phyloP scores from a whole-genome alignment of 2,797 vertebrate genomes.

The Fistularia commersonii region DNA sequence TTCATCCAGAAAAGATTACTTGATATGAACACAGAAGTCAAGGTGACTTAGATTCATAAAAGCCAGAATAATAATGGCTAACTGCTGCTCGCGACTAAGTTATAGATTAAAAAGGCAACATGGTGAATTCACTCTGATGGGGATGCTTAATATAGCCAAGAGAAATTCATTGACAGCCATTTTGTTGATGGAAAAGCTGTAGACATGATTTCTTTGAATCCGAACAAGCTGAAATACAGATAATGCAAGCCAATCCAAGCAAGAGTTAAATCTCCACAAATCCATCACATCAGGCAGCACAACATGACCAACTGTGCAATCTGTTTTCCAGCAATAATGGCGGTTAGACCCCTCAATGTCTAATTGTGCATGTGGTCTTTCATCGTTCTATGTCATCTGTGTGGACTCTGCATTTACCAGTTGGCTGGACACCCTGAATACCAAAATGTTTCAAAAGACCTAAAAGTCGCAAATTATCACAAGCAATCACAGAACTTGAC shows the following conservation, averaged over 20 bases:
- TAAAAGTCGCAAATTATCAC: conserved; percentile 26
- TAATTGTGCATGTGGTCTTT: conserved; percentile 40
- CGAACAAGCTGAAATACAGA: conserved; percentile 12
- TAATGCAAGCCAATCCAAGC: conserved; percentile 7
- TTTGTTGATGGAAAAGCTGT: conserved; percentile 21
- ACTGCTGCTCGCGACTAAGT: conserved; percentile 34
- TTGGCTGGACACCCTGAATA: conserved; percentile 29
- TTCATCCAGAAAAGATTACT: conserved; percentile 27
- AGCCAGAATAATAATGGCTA: conserved; percentile 33
- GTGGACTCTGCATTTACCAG: conserved; percentile 22
- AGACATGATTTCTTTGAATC: conserved; percentile 23
- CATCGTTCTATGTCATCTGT: conserved; percentile 23
- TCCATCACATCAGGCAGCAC: conserved; percentile 17
- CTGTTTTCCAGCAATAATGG: conserved; percentile 26
- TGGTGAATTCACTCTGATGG: conserved; percentile 17
- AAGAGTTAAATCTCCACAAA: conserved; percentile 20
- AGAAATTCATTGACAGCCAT: conserved; percentile 26
- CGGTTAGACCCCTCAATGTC: conserved; percentile 25
- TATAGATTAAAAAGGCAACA: conserved; percentile 31
- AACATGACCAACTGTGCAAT: conserved; percentile 29
- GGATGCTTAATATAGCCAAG: conserved; percentile 26
- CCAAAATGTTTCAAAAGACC: conserved; percentile 35
- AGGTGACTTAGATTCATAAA: conserved; percentile 51
- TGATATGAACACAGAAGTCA: conserved; percentile 30
- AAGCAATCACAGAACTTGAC: conserved; percentile 36